phyloP scores from a whole-genome alignment of 2,888 invertebrate species.

The Andrena trimmerana region DNA sequence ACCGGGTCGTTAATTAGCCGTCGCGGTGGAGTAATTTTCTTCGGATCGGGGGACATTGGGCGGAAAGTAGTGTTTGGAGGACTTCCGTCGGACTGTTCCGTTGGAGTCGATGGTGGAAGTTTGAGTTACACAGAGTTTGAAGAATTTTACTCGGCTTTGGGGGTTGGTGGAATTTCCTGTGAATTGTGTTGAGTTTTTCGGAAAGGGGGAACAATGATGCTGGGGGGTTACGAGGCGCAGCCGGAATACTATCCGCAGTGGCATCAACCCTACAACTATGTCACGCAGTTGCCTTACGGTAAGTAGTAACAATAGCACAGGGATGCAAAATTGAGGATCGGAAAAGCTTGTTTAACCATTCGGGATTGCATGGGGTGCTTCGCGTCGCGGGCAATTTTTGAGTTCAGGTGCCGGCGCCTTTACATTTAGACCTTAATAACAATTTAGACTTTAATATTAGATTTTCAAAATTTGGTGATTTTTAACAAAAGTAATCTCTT shows the following conservation, averaged over 20 bases:
- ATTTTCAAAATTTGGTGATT: too few species aligned
- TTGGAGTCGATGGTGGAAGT: background rate
- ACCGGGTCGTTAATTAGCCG: too few species aligned
- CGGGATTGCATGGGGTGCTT: too few species aligned
- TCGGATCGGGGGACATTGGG: background rate
- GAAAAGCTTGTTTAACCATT: too few species aligned
- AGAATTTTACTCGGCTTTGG: background rate
- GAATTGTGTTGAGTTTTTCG: constrained; percentile 9
- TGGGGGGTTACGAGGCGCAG: constrained; percentile 83
- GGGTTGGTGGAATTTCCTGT: constrained; percentile 15
- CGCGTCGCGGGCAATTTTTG: too few species aligned
- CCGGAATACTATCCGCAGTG: constrained; percentile 84
- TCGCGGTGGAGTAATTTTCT: background rate
- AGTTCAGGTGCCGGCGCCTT: too few species aligned
- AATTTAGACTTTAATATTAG: too few species aligned
- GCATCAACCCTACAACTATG: constrained; percentile 84
- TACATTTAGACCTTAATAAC: too few species aligned
- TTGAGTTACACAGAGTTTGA: background rate
- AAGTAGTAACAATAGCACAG: constrained; percentile 47
- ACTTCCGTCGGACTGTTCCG: background rate
- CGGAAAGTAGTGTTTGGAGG: too few species aligned
- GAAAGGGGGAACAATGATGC: constrained; percentile 69
- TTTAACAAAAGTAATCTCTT: too few species aligned
- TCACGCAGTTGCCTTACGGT: constrained; percentile 83
- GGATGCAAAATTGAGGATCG: too few species aligned